phyloP scores from a whole-genome alignment of 2,113 vertebrate species.

The Alces alces region DNA sequence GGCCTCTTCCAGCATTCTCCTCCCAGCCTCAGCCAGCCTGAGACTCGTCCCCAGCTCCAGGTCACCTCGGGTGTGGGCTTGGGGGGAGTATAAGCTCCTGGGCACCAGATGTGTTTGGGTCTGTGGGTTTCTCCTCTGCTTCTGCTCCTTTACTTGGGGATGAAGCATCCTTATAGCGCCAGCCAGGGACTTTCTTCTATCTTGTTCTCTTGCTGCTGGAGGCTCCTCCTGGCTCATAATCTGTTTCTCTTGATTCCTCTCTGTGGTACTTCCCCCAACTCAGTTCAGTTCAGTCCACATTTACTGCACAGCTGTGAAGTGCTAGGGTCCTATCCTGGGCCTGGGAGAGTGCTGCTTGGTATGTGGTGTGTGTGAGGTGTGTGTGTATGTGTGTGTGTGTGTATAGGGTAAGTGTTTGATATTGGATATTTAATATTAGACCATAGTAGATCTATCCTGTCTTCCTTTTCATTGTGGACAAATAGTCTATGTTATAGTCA shows the following conservation, averaged over 20 bases:
- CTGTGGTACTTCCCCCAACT: neutral
- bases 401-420: neutral
- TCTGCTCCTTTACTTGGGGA: neutral
- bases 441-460: neutral
- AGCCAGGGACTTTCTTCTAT: neutral
- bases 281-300: neutral
- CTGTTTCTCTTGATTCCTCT: neutral
- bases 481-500: neutral
- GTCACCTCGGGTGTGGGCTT: neutral
- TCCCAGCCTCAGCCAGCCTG: neutral
- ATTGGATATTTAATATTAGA: neutral
- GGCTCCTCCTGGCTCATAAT: neutral
- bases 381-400: neutral
- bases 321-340: neutral
- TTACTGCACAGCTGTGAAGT: neutral
- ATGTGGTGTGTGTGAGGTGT: neutral
- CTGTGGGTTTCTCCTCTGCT: neutral
- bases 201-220: neutral
- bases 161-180: neutral
- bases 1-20: neutral
- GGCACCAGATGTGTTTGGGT: neutral
- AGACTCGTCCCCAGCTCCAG: neutral
- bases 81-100: neutral
- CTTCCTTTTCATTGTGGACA: neutral
- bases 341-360: neutral